Percentiles rank a stretch among this genome's conserved stretches.
These are phyloP conservation scores for Sciurus vulgaris DNA, from an alignment of 2,797 vertebrate genomes.

Conservation along the genomic window DNA sequence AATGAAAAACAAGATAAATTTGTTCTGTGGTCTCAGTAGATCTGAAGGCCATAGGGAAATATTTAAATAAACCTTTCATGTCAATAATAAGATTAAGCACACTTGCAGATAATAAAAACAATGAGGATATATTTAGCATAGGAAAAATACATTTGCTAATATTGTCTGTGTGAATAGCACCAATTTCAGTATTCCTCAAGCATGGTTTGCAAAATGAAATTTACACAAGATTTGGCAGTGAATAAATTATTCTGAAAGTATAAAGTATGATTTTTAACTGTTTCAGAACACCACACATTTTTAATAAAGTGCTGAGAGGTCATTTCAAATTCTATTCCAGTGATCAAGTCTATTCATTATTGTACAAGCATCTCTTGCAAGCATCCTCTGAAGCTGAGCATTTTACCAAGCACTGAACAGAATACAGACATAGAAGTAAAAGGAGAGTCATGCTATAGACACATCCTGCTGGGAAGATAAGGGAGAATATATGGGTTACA, in stretches of 20 bases:
- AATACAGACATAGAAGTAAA: background rate
- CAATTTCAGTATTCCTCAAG: constrained; percentile 61
- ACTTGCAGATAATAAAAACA: constrained; percentile 46
- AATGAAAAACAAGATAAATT: constrained; percentile 30
- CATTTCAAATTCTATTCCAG: background rate
- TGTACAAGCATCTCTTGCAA: background rate
- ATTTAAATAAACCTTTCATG: constrained; percentile 57
- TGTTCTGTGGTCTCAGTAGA: background rate
- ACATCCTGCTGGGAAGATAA: background rate
- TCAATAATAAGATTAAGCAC: constrained; percentile 28
- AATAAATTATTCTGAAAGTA: constrained; percentile 59
- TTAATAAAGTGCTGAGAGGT: background rate
- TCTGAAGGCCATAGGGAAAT: background rate
- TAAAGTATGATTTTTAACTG: constrained; percentile 34
- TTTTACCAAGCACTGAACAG: background rate
- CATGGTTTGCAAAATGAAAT: constrained; percentile 63
- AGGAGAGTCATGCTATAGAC: background rate
- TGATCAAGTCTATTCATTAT: background rate
- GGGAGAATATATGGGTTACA: background rate
- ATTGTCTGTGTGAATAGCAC: background rate
- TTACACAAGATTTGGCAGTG: constrained; percentile 62
- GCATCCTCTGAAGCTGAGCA: background rate
- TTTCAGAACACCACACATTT: background rate
- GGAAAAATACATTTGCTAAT: constrained; percentile 55
- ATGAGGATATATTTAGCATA: constrained; percentile 35